A percentile compares a stretch with the other conserved stretches of the same genome.
Evolutionary conservation across 2,797 vertebrate species (phyloP).

Genomic region (Darevskia nairensis): DNA sequence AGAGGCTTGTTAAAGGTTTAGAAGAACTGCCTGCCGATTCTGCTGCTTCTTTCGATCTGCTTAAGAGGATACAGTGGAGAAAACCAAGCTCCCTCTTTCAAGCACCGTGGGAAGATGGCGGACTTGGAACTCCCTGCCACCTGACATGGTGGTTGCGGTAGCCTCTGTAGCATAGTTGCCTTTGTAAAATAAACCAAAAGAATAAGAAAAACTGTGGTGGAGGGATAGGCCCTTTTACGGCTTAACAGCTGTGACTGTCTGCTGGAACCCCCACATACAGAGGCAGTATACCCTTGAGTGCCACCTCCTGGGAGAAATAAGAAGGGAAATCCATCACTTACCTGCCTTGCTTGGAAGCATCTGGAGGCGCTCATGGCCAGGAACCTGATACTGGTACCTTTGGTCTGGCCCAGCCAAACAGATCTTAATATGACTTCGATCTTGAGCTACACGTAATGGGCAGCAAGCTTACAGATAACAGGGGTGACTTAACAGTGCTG

Average conservation of each 20-base stretch:
- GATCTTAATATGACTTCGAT: too few species aligned
- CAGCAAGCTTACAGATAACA: constrained; percentile 36
- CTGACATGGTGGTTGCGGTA: too few species aligned
- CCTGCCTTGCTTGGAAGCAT: not conserved
- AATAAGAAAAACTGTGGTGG: not conserved
- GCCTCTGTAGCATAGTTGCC: too few species aligned
- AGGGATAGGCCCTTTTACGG: not conserved
- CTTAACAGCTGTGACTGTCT: not conserved
- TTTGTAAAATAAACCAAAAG: not conserved
- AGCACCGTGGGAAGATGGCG: constrained; percentile 33
- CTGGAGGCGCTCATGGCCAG: not conserved
- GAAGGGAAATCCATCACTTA: not conserved
- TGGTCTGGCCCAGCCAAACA: not conserved
- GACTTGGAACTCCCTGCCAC: not conserved
- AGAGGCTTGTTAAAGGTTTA: constrained; percentile 59
- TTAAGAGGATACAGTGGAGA: constrained; percentile 1
- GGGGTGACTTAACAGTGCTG: constrained; percentile 10
- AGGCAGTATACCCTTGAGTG: not conserved
- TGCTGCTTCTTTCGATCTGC: constrained; percentile 35
- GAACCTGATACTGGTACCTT: not conserved
- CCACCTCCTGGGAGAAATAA: not conserved
- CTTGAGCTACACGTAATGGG: not conserved
- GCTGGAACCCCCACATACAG: too few species aligned
- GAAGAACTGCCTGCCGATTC: constrained; percentile 60
- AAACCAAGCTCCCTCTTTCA: constrained; percentile 38